phyloP scores from a whole-genome alignment of 2,113 vertebrate species.

The Corvus cornix region DNA sequence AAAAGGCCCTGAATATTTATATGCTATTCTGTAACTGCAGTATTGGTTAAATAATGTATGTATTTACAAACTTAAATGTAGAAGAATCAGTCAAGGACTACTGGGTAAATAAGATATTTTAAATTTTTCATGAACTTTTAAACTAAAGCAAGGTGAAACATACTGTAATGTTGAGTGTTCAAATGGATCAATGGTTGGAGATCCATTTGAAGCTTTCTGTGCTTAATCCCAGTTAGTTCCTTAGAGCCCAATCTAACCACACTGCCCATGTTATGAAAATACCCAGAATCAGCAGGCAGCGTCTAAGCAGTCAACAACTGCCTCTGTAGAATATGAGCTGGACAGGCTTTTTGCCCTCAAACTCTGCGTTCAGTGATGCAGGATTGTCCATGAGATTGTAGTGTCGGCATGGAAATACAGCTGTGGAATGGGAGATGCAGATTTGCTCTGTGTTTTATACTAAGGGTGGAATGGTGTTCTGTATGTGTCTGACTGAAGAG shows the following conservation, averaged over 20 bases:
- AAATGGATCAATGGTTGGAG: constrained; percentile 42
- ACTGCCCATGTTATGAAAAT: background rate
- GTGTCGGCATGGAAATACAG: background rate
- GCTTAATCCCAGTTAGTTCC: background rate
- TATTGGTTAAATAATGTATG: constrained; percentile 62
- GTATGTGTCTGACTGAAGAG: background rate
- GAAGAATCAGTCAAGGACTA: constrained; percentile 40
- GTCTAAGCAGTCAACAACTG: background rate
- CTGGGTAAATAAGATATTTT: constrained; percentile 59
- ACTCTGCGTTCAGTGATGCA: background rate
- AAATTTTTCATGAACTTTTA: constrained; percentile 70
- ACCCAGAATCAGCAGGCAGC: background rate
- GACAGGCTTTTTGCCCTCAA: background rate
- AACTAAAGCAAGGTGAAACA: constrained; percentile 56
- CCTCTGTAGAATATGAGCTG: background rate
- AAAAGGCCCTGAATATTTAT: constrained; percentile 63
- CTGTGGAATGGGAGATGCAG: background rate
- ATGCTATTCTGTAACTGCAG: background rate
- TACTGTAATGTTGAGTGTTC: constrained; percentile 33
- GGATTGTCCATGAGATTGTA: background rate
- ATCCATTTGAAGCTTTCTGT: constrained; percentile 19
- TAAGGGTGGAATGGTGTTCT: background rate
- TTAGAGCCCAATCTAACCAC: background rate
- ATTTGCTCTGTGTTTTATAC: background rate
- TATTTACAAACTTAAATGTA: constrained; percentile 49